Evolutionary conservation across 2,113 vertebrate species (phyloP).

Genomic region (Percina caprodes): DNA sequence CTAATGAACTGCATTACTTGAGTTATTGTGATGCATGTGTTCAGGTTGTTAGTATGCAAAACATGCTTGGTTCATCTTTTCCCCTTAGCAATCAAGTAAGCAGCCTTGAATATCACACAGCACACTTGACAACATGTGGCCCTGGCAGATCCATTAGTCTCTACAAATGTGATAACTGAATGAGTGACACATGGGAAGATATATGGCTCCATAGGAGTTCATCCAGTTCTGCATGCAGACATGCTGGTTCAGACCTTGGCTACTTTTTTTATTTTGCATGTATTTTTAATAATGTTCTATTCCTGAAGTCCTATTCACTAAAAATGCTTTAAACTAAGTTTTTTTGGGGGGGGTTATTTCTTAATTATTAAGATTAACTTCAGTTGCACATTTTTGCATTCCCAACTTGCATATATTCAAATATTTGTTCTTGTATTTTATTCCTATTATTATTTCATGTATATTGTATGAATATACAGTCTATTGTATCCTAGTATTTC

Average conservation of each 20-base stretch:
- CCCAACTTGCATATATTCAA: too few relatives aligned
- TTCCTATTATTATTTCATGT: too few relatives aligned
- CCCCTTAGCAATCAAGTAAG: background rate
- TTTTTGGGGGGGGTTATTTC: too few relatives aligned
- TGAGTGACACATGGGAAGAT: conserved; percentile 11
- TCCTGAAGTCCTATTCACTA: too few relatives aligned
- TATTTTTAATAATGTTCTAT: too few relatives aligned
- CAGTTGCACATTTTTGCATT: too few relatives aligned
- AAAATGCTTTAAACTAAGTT: too few relatives aligned
- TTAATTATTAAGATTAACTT: too few relatives aligned
- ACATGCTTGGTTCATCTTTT: background rate
- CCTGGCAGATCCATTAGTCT: conserved; percentile 30
- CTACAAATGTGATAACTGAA: conserved; percentile 22
- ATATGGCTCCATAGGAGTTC: background rate
- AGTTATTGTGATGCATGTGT: background rate
- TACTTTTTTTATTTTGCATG: background rate
- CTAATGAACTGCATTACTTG: background rate
- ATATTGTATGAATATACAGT: too few relatives aligned
- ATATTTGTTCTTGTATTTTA: too few relatives aligned
- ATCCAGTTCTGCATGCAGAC: background rate
- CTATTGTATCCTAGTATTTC: too few relatives aligned
- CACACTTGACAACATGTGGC: conserved; percentile 29
- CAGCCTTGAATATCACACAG: conserved; percentile 1
- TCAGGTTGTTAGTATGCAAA: background rate
- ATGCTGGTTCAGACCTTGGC: background rate